These are phyloP conservation scores for Labeo calbasu DNA, from an alignment of 2,797 vertebrate genomes.

Conservation along the genomic window DNA sequence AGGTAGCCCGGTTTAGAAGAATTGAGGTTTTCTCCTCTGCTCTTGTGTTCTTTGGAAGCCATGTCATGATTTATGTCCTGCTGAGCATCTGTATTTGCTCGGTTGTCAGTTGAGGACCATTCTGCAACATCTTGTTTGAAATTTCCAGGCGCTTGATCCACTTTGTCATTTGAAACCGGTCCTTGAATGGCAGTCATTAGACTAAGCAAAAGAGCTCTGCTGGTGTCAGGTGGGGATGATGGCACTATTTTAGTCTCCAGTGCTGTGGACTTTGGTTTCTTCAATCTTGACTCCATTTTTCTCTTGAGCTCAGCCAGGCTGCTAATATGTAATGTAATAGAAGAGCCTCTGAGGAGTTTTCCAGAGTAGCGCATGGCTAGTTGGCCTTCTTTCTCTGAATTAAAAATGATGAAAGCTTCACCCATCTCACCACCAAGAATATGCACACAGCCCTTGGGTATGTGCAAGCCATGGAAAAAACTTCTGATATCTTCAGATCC, in stretches of 20 bases:
- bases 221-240: slow-evolving; percentile 66
- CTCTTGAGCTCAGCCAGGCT: slow-evolving; percentile 87
- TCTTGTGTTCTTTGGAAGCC: not conserved
- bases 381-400: slow-evolving; percentile 84
- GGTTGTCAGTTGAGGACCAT: not conserved
- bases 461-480: slow-evolving; percentile 88
- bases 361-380: slow-evolving; percentile 84
- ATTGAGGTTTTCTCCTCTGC: not conserved
- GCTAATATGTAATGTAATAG: slow-evolving; percentile 84
- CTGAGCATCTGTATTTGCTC: not conserved
- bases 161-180: slow-evolving; percentile 55
- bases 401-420: slow-evolving; percentile 95
- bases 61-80: not conserved
- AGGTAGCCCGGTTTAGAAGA: slow-evolving; percentile 76
- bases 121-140: not conserved
- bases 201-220: slow-evolving; percentile 69
- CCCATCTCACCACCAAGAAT: slow-evolving; percentile 88
- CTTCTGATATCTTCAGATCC: slow-evolving; percentile 87
- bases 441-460: slow-evolving; percentile 92
- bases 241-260: slow-evolving; percentile 52
- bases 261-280: slow-evolving; percentile 67
- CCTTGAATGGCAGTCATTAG: slow-evolving; percentile 70
- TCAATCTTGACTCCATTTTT: slow-evolving; percentile 79
- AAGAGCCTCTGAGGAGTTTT: slow-evolving; percentile 81
- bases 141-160: not conserved